Base-by-base conservation (phyloP, 2,888 invertebrate genomes). In the Mesoligia furuncula region DNA sequence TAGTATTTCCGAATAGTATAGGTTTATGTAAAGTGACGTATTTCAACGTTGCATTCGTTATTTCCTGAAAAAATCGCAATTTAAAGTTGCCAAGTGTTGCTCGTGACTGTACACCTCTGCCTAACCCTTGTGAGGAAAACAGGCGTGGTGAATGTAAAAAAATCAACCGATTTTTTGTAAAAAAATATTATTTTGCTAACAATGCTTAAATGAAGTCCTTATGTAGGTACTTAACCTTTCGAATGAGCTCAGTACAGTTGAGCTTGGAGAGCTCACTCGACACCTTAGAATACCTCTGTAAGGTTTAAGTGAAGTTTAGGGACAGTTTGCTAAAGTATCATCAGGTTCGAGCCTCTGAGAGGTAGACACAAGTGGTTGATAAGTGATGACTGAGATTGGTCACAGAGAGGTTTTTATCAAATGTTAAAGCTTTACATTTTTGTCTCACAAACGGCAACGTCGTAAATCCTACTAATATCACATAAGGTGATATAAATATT, bases 141-240 rank as follows among this genome's bases (percentile, higher is more conserved):
- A 4, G 27, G 11, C 11, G 27, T 31, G 67, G 51, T 5, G 20
- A 15, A 15, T 39, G 17, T 17, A 48, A n/a, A 48, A 67, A 61
- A 67, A 48, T n/a, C 6, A n/a, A 36, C 2, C 9, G 31, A 6
- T 9, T 51, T 20, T 36, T 36, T 20, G 15, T 17, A 31, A 42
- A 71, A 71, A 36, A 27, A 67, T 24, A 61, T 42, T 9, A 42
- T 27, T 42, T 57, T 8, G 24, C 39, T 31, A 57, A 70, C 79
- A 83, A 79, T 57, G 51, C 57, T 67, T 69, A 71, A 68, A 69
- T 75, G 13, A 45, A 31, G 15, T 17, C 15, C 64, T 74, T 77
- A 13, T 45, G 4, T 39, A 68, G 1, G 13, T 36, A 80, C 88
- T 85, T 84, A 79, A 88, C 87, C 84, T 88, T 87, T 80, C 36